A percentile compares a stretch with the other conserved stretches of the same genome.
Evolutionary conservation across 2,113 vertebrate genomes (phyloP).

Genomic region (Suricata suricatta): DNA sequence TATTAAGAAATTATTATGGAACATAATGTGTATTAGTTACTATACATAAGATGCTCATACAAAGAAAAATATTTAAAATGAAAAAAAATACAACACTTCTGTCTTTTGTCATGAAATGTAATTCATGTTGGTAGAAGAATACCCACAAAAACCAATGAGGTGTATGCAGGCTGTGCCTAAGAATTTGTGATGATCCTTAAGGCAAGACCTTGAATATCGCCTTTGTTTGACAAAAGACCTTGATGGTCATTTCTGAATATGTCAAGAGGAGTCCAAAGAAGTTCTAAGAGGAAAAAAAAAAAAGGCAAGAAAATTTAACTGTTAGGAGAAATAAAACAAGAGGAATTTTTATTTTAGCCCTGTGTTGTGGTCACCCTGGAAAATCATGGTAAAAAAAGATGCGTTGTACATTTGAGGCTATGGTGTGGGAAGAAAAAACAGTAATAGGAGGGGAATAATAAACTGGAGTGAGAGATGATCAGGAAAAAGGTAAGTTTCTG

Average conservation of each 20-base stretch:
- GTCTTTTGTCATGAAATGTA: neutral
- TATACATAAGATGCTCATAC: neutral
- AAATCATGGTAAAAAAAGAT: neutral
- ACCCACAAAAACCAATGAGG: neutral
- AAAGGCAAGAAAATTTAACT: neutral
- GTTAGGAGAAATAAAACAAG: neutral
- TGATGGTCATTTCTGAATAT: neutral
- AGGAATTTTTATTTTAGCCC: neutral
- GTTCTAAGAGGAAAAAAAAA: neutral
- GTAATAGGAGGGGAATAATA: neutral
- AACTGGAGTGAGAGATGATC: neutral
- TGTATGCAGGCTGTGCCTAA: neutral
- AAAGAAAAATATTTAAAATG: slow-evolving; percentile 23
- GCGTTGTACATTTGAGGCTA: neutral
- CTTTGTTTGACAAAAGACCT: neutral
- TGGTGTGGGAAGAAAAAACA: neutral
- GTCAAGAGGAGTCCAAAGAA: neutral
- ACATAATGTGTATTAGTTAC: neutral
- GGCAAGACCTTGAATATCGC: neutral
- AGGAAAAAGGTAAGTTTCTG: neutral
- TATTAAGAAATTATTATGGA: slow-evolving; percentile 14
- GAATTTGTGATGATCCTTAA: neutral
- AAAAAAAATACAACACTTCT: neutral
- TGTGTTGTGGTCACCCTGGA: neutral
- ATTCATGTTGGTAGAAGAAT: neutral